A percentile compares a stretch with the other conserved stretches of the same genome.
Evolutionary conservation across 2,113 vertebrate species (phyloP).

Genomic region (Podarcis muralis): DNA sequence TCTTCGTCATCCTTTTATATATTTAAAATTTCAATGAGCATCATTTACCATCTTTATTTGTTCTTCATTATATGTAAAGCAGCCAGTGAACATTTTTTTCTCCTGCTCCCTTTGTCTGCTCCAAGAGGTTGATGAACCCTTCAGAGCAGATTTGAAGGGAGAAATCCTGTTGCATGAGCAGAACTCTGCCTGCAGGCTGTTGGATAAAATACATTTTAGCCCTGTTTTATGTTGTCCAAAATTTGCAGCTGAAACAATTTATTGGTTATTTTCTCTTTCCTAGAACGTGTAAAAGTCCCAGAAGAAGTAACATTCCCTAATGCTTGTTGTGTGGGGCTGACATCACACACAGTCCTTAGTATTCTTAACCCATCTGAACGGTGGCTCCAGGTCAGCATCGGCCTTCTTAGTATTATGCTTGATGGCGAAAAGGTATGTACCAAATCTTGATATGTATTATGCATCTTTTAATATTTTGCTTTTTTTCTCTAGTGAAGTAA

Average conservation of each 20-base stretch:
- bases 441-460: background rate
- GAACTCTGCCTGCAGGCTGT: too few relatives aligned
- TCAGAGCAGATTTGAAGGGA: too few relatives aligned
- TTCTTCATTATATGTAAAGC: background rate
- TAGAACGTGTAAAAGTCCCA: slow-evolving; percentile 86
- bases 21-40: background rate
- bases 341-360: slow-evolving; percentile 86
- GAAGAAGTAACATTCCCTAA: slow-evolving; percentile 89
- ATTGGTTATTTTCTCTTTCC: background rate
- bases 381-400: slow-evolving; percentile 91
- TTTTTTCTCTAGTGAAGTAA: background rate
- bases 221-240: background rate
- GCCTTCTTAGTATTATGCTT: slow-evolving; percentile 80
- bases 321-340: slow-evolving; percentile 94
- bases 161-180: too few relatives aligned
- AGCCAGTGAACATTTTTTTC: background rate
- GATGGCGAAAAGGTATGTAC: slow-evolving; percentile 85
- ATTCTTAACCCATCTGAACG: slow-evolving; percentile 91
- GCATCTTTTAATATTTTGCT: background rate
- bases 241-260: background rate
- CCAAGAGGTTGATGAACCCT: too few relatives aligned
- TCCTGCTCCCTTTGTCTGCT: background rate
- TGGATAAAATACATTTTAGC: background rate
- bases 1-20: background rate
- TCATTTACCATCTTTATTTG: background rate